Percentiles rank a stretch among this genome's conserved stretches.
Conservation (phyloP, 2,113 vertebrate genomes). For the Cyprinodon variegatus region DNA sequence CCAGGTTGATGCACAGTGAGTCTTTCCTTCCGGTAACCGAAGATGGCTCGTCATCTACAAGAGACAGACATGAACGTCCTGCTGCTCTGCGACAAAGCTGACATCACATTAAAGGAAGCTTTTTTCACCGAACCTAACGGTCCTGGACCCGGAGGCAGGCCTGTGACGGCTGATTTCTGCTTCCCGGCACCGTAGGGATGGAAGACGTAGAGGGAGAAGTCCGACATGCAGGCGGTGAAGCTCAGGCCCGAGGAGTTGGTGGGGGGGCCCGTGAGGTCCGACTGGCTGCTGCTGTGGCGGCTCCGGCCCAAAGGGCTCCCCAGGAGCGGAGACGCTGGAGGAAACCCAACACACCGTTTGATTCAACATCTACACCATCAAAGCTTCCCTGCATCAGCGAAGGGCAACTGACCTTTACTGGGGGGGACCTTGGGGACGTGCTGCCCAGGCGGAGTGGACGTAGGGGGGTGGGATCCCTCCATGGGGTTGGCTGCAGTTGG, state of each 20-base stretch:
- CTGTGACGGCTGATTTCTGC: constrained; percentile 91
- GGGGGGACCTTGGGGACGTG: constrained; percentile 79
- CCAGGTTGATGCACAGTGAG: constrained; percentile 96
- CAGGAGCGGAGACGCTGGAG: constrained; percentile 85
- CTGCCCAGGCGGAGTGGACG: constrained; percentile 79
- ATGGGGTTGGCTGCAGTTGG: constrained; percentile 78
- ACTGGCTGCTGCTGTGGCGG: constrained; percentile 96
- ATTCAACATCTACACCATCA: not conserved
- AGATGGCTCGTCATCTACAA: constrained; percentile 90
- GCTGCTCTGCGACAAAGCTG: not conserved
- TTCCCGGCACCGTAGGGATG: constrained; percentile 98
- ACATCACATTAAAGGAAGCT: not conserved
- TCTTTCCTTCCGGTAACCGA: constrained; percentile 98
- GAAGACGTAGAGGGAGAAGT: constrained; percentile 97
- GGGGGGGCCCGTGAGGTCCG: constrained; percentile 88
- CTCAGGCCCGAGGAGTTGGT: constrained; percentile 94
- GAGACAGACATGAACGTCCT: not conserved
- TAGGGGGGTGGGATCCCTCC: constrained; percentile 77
- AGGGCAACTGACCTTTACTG: constrained; percentile 84
- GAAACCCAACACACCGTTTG: not conserved
- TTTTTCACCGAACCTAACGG: constrained; percentile 83
- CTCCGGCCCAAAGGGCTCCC: constrained; percentile 93
- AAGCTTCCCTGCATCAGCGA: not conserved
- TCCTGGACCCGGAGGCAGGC: constrained; percentile 87
- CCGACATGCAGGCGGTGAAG: constrained; percentile 98